Evolutionary conservation across 2,113 vertebrate species (phyloP).

Genomic region (Chlamydotis undulata): DNA sequence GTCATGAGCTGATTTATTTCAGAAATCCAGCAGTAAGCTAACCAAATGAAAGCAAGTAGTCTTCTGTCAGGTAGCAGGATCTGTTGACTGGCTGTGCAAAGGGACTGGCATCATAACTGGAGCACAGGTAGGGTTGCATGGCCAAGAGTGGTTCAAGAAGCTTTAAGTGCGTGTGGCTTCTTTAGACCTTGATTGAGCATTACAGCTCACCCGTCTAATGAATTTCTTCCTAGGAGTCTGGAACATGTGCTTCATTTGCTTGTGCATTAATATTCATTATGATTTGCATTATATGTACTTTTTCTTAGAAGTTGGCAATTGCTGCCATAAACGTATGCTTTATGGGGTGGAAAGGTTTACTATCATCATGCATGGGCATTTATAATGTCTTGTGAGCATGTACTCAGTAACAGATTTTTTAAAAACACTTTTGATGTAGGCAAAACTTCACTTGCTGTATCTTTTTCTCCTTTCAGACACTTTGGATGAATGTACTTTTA

Average conservation of each 20-base stretch:
- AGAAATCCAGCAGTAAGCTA: background rate
- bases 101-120: background rate
- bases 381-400: background rate
- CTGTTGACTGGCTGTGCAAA: background rate
- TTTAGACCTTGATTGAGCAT: background rate
- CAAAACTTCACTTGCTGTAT: background rate
- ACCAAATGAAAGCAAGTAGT: background rate
- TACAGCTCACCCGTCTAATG: background rate
- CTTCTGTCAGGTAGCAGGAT: background rate
- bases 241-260: background rate
- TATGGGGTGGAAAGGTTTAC: accelerated
- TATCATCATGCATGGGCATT: background rate
- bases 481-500: background rate
- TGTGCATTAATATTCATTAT: background rate
- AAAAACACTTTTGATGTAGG: background rate
- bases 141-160: background rate
- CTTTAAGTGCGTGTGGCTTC: background rate
- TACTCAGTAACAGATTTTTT: background rate
- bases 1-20: background rate
- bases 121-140: background rate
- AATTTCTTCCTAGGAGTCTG: background rate
- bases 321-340: background rate
- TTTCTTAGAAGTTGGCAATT: background rate
- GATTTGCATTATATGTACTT: background rate
- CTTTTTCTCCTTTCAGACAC: background rate